Percentiles rank a stretch among this genome's conserved stretches.
Conservation (phyloP, 23 tunicate species). For the Botrylloides violaceus region DNA sequence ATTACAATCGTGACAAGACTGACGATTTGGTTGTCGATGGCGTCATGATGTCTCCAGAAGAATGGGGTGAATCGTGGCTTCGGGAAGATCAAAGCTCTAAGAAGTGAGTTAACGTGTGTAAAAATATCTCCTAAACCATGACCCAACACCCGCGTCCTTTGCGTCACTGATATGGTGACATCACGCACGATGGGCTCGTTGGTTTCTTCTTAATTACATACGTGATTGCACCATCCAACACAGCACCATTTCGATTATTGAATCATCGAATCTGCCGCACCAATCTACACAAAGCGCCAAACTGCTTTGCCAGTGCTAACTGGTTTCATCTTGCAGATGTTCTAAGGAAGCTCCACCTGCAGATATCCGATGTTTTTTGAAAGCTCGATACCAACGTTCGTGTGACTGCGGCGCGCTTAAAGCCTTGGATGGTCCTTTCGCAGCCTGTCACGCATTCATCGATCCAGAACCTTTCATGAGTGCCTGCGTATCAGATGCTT, state of each 20-base stretch:
- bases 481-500: slow-evolving; percentile 23
- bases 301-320: neutral
- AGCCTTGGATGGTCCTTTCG: slow-evolving; percentile 35
- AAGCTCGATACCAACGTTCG: slow-evolving; percentile 9
- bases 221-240: no score
- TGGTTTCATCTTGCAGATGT: slow-evolving; percentile 1
- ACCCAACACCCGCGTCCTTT: no score
- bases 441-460: slow-evolving; percentile 28
- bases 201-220: no score
- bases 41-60: neutral
- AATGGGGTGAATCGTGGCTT: slow-evolving; percentile 5
- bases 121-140: no score
- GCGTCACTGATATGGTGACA: no score
- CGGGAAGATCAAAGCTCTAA: neutral
- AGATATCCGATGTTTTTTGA: neutral
- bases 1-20: neutral
- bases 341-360: neutral
- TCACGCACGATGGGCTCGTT: no score
- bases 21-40: slow-evolving; percentile 8
- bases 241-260: no score
- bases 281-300: no score
- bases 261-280: no score
- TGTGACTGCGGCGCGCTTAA: slow-evolving; percentile 27
- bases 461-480: slow-evolving; percentile 43
- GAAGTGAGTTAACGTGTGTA: neutral